Conservation (phyloP, 92 coral and sea anemone species). For the Zoanthus gigantus region DNA sequence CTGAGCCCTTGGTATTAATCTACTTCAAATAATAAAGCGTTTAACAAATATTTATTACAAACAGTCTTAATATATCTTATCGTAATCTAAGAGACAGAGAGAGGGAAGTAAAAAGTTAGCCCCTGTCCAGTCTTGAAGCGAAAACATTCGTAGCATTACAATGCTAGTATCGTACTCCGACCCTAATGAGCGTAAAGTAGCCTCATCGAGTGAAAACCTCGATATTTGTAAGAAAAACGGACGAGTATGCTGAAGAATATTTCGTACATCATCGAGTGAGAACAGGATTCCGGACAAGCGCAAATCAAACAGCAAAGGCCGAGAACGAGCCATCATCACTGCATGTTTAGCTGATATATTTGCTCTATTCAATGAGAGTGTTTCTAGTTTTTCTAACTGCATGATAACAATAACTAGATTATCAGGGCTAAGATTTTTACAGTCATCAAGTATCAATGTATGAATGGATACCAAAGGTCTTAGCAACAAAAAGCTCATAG, state of each 20-base stretch:
- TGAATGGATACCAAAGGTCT: conserved; percentile 14
- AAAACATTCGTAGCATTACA: no score
- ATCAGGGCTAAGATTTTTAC: conserved; percentile 26
- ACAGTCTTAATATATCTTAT: neutral
- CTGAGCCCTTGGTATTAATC: neutral
- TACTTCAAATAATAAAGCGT: neutral
- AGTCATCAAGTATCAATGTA: conserved; percentile 22
- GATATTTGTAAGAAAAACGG: conserved; percentile 1
- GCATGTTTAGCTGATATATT: neutral
- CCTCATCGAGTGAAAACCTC: neutral
- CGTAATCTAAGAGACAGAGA: neutral
- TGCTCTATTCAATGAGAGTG: conserved; percentile 4
- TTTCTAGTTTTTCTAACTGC: conserved; percentile 37
- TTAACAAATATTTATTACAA: neutral
- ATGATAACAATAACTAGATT: conserved; percentile 39
- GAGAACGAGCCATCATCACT: neutral
- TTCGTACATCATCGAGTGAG: neutral
- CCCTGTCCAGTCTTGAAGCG: no score
- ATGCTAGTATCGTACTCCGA: no score
- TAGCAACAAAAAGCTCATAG: conserved; percentile 17
- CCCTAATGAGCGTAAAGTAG: conserved; percentile 1
- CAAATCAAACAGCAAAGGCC: neutral
- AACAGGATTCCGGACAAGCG: neutral
- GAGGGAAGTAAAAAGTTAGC: conserved; percentile 3
- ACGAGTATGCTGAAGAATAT: neutral